A percentile compares a stretch with the other conserved stretches of the same genome.
These are phyloP conservation scores for Cettia cetti DNA, from an alignment of 2,113 vertebrate genomes.

Conservation along the genomic window DNA sequence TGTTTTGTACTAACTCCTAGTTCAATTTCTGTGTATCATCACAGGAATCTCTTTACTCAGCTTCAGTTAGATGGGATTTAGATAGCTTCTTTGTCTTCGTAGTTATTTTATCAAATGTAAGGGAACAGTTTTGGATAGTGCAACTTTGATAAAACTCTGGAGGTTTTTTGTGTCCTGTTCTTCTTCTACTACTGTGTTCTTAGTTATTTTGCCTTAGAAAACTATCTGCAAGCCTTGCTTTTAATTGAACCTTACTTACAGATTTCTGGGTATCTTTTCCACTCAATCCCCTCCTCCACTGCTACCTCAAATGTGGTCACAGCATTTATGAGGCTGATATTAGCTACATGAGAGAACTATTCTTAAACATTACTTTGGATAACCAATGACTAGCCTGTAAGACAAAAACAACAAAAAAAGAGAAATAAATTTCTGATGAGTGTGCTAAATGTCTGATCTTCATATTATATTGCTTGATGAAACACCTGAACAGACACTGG, in stretches of 20 bases:
- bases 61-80: not conserved
- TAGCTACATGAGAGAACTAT: not conserved
- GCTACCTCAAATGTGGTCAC: not conserved
- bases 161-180: not conserved
- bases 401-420: not conserved
- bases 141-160: not conserved
- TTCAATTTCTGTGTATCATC: not conserved
- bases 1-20: not conserved
- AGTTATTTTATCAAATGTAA: not conserved
- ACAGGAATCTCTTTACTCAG: not conserved
- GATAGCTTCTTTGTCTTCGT: not conserved
- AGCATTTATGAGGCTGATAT: not conserved
- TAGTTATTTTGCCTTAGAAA: not conserved
- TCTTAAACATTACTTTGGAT: not conserved
- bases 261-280: not conserved
- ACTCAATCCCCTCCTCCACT: not conserved
- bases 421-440: not conserved
- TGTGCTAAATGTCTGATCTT: not conserved
- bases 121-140: not conserved
- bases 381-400: not conserved
- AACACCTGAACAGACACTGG: not conserved
- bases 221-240: not conserved
- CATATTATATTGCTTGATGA: not conserved
- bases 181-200: not conserved
- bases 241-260: not conserved